phyloP scores from a whole-genome alignment of 2,888 invertebrate species.

The Nematopogon swammerdamellus region DNA sequence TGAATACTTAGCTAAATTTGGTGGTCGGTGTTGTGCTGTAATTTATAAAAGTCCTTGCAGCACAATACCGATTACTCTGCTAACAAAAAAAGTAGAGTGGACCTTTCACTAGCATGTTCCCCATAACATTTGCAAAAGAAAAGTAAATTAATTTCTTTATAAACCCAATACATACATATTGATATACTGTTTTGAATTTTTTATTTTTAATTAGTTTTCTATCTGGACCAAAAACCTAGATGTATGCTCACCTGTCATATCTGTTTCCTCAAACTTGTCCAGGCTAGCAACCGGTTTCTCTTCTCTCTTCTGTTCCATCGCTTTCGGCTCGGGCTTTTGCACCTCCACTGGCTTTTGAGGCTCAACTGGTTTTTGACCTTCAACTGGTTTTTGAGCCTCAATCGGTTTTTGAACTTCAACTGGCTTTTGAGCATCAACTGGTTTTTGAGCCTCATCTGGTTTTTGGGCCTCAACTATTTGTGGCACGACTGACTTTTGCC shows the following conservation, averaged over 20 bases:
- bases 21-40: too few species aligned
- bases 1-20: too few species aligned
- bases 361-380: conserved; percentile 17
- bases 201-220: too few species aligned
- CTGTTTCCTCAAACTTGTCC: conserved; percentile 50
- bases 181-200: too few species aligned
- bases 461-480: conserved; percentile 8
- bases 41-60: too few species aligned
- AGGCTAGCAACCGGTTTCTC: conserved; percentile 32
- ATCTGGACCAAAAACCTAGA: too few species aligned
- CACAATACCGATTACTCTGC: too few species aligned
- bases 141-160: too few species aligned
- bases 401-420: conserved; percentile 14
- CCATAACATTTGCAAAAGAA: too few species aligned
- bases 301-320: conserved; percentile 9
- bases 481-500: conserved; percentile 2
- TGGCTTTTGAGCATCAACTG: conserved; percentile 9
- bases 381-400: conserved; percentile 17
- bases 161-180: too few species aligned
- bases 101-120: too few species aligned
- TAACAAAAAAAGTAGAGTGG: too few species aligned
- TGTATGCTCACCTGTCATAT: conserved; percentile 55
- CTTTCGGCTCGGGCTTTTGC: conserved; percentile 16
- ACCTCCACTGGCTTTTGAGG: conserved; percentile 7
- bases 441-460: conserved; percentile 5